phyloP scores from a whole-genome alignment of 2,113 vertebrate genomes.

The Ariopsis seemanni region DNA sequence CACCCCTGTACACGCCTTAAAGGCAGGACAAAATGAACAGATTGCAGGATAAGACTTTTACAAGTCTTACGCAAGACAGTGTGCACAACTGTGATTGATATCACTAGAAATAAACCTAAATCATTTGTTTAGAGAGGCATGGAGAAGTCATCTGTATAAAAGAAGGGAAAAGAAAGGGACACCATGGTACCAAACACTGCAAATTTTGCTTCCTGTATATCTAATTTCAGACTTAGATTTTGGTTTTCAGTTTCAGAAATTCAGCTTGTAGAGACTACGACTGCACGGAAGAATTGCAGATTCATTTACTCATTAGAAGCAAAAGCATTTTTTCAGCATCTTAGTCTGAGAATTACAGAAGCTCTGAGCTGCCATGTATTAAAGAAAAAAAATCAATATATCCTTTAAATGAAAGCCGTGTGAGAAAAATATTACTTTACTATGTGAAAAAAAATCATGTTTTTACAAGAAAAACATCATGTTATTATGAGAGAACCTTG shows the following conservation, averaged over 20 bases:
- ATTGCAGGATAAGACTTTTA: neutral
- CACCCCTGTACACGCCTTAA: constrained; percentile 8
- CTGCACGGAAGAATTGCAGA: neutral
- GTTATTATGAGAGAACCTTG: neutral
- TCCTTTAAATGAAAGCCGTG: too few relatives aligned
- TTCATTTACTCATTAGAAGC: neutral
- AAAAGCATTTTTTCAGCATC: neutral
- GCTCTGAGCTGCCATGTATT: neutral
- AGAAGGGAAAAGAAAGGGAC: neutral
- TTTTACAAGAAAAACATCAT: neutral
- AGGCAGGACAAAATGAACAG: neutral
- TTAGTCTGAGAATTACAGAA: neutral
- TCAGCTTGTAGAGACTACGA: neutral
- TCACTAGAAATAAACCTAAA: neutral
- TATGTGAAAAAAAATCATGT: neutral
- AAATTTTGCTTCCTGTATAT: too few relatives aligned
- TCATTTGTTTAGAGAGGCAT: neutral
- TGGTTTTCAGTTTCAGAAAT: neutral
- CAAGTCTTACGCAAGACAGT: too few relatives aligned
- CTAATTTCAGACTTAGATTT: too few relatives aligned
- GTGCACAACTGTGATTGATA: neutral
- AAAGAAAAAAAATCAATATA: neutral
- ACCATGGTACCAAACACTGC: too few relatives aligned
- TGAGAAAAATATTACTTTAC: neutral
- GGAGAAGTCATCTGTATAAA: neutral